Evolutionary conservation across 2,797 vertebrate genomes (phyloP).

Genomic region (Numenius phaeopus): DNA sequence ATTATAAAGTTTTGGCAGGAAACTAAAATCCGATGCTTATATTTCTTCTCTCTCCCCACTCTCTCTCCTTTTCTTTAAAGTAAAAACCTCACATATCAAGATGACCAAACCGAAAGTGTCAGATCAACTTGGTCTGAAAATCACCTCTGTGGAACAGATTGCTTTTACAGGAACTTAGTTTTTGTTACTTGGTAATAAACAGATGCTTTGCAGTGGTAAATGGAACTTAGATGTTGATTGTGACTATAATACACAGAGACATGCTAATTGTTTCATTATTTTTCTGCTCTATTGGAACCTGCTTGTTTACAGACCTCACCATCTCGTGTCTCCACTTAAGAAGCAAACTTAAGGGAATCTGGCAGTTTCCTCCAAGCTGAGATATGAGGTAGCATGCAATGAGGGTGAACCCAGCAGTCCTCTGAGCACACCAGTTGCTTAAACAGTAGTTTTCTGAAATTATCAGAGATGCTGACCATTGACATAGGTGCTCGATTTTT

Average conservation of each 20-base stretch:
- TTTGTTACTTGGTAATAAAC: neutral
- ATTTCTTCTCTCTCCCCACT: neutral
- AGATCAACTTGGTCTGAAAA: neutral
- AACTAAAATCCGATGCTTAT: neutral
- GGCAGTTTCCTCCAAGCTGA: neutral
- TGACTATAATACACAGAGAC: neutral
- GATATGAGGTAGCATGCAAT: neutral
- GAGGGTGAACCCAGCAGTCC: neutral
- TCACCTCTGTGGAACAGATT: neutral
- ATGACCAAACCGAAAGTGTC: neutral
- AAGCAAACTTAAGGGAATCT: neutral
- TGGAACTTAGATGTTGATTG: neutral
- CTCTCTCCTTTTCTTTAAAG: neutral
- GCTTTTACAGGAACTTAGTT: neutral
- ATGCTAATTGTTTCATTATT: neutral
- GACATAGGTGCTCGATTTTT: neutral
- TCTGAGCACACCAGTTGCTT: neutral
- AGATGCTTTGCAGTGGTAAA: neutral
- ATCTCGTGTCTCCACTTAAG: neutral
- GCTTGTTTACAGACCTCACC: slow-evolving; percentile 3
- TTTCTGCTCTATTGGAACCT: neutral
- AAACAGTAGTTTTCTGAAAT: neutral
- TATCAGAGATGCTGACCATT: neutral
- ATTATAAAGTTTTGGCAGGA: neutral
- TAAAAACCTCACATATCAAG: neutral